phyloP scores from a whole-genome alignment of 2,888 invertebrate genomes.

The Phyllotreta cruciferae region DNA sequence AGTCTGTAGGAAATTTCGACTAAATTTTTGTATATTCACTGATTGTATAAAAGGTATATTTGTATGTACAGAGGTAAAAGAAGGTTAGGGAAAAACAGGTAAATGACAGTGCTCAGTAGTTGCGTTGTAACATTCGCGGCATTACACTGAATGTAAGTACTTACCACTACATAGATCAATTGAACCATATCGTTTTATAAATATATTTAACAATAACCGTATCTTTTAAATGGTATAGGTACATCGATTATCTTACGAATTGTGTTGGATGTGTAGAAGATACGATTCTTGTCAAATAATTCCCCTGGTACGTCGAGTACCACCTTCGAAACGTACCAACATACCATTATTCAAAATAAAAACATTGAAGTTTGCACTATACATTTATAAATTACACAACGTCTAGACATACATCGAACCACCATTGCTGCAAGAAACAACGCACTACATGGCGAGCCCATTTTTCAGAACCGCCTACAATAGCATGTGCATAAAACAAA shows the following conservation, averaged over 20 bases:
- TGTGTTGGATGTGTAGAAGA: neutral
- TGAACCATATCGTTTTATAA: neutral
- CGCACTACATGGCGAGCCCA: slow-evolving; percentile 57
- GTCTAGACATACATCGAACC: slow-evolving; percentile 62
- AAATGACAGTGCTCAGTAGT: slow-evolving; percentile 59
- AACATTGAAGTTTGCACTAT: slow-evolving; percentile 29
- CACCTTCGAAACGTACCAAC: slow-evolving; percentile 5
- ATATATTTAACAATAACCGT: neutral
- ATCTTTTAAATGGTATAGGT: slow-evolving; percentile 3
- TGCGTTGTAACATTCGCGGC: slow-evolving; percentile 56
- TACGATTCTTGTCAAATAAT: no score
- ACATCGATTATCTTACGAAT: neutral
- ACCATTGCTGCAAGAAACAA: slow-evolving; percentile 59
- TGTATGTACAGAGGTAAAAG: slow-evolving; percentile 36
- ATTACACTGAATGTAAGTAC: slow-evolving; percentile 45
- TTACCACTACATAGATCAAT: no score
- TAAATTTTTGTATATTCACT: slow-evolving; percentile 3
- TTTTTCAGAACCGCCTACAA: slow-evolving; percentile 32
- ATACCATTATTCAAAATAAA: slow-evolving; percentile 9
- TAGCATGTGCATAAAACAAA: slow-evolving; percentile 36
- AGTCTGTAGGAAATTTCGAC: neutral
- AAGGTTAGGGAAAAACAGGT: slow-evolving; percentile 41
- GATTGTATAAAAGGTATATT: slow-evolving; percentile 2
- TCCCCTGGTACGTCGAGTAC: no score
- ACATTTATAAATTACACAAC: slow-evolving; percentile 47